Base-by-base conservation (phyloP, 2,888 invertebrate genomes). In the Sphaerophoria taeniata region DNA sequence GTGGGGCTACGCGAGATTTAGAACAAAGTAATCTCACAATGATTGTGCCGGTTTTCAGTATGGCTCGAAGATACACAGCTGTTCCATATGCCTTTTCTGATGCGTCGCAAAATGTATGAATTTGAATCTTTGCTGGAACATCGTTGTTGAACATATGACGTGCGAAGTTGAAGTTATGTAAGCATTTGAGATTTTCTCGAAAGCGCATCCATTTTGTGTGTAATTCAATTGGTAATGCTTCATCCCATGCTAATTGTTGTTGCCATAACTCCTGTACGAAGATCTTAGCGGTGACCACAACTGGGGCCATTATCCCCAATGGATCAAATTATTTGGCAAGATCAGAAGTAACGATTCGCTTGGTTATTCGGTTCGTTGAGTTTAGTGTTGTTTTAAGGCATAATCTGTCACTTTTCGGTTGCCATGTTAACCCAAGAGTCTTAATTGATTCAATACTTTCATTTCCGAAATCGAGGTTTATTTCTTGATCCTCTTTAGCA, bases 361-460 rank as follows among this genome's bases (percentile, higher is more conserved):
- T 79, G 16, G 78, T 75, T n/a, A 87, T 34, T 47, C 55, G 14
- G 47, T 69, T 73, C 36, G 47, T 39, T 16, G 47, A 36, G 11
- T n/a, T 45, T 11, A 60, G 47, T 16, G 70, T 63, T 14, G 45
- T 53, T 58, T 70, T 81, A 69, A 71, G 47, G 31, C 51, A 33
- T 58, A 82, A 82, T 60, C 11, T 49, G 51, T 87, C 76, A 16
- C 31, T 34, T 14, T 45, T 76, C 3, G 87, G 79, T 16, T 61
- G 69, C 72, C 75, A 87, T 36, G 56, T 70, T 34, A 81, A 45
- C 0, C 80, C 71, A 14, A 82, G 24, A n/a, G 73, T 43, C 61
- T 79, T 79, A 24, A 75, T 75, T 51, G 63, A 55, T 43, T 43
- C 34, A 16, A 34, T 39, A 11, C 5, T 43, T 24, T 73, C 55